Conservation (phyloP, 2,113 vertebrate species). For the Lagopus leucura region DNA sequence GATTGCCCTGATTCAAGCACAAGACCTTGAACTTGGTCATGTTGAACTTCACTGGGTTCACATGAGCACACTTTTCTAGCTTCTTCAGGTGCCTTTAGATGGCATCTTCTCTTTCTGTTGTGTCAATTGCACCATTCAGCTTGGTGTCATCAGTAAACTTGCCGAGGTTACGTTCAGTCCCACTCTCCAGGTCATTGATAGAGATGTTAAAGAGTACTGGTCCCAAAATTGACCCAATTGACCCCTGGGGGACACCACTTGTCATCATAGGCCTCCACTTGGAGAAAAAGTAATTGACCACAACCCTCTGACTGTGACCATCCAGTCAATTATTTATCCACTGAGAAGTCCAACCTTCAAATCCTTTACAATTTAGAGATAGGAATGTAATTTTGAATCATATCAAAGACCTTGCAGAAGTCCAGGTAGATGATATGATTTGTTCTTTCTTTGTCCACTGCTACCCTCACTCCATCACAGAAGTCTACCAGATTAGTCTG, state of each 20-base stretch:
- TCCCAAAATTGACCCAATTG: not conserved
- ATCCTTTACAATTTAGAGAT: not conserved
- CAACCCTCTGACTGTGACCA: not conserved
- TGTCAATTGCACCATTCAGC: no score
- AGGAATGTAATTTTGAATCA: not conserved
- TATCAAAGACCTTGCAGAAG: not conserved
- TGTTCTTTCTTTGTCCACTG: not conserved
- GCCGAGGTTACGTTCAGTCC: not conserved
- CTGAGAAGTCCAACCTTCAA: not conserved
- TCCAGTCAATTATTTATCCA: not conserved
- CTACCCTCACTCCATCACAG: no score
- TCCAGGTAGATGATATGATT: not conserved
- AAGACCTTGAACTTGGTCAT: no score
- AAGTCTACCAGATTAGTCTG: no score
- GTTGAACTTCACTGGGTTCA: no score
- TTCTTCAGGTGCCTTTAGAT: not conserved
- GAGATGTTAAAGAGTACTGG: not conserved
- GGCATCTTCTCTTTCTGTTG: not conserved
- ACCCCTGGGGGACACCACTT: not conserved
- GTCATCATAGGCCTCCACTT: not conserved
- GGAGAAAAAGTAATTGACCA: not conserved
- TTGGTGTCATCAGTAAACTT: not conserved
- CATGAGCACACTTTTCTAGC: not conserved
- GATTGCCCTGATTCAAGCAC: not conserved
- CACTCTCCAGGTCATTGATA: not conserved